phyloP scores from a whole-genome alignment of 2,888 invertebrate species.

The Nomada fabriciana region DNA sequence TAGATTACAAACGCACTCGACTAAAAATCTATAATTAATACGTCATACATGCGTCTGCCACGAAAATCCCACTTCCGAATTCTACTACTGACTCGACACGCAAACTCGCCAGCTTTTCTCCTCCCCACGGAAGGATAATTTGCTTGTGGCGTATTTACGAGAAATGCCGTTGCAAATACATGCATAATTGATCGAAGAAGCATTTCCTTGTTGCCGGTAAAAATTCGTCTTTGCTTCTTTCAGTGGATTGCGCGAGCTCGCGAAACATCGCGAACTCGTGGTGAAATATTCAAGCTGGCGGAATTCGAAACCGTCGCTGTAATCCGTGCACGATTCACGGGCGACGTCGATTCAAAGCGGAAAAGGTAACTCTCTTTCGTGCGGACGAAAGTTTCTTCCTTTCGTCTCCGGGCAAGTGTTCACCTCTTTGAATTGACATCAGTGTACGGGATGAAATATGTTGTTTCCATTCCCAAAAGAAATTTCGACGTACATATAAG shows the following conservation, averaged over 20 bases:
- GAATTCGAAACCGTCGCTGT: conserved; percentile 59
- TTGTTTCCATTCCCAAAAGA: conserved; percentile 45
- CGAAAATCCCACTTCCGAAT: background rate
- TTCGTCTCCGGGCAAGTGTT: conserved; percentile 7
- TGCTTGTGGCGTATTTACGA: conserved; percentile 17
- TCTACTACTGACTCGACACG: background rate
- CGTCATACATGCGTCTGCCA: no score
- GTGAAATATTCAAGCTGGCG: conserved; percentile 68
- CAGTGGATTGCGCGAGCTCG: conserved; percentile 34
- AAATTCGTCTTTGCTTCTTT: conserved; percentile 42
- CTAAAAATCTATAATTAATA: no score
- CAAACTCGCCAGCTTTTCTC: background rate
- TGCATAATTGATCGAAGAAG: conserved; percentile 62
- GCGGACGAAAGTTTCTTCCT: conserved; percentile 64
- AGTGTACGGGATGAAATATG: conserved; percentile 52
- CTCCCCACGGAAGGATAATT: background rate
- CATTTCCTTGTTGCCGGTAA: conserved; percentile 57
- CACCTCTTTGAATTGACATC: conserved; percentile 55
- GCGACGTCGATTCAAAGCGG: conserved; percentile 62
- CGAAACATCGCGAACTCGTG: conserved; percentile 50
- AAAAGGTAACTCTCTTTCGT: conserved; percentile 69
- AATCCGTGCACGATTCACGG: conserved; percentile 68
- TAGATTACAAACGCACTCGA: no score
- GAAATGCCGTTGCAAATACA: conserved; percentile 14
- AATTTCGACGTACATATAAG: conserved; percentile 33